Conservation (phyloP, 2,888 invertebrate species). For the Leptopilina myrica region DNA sequence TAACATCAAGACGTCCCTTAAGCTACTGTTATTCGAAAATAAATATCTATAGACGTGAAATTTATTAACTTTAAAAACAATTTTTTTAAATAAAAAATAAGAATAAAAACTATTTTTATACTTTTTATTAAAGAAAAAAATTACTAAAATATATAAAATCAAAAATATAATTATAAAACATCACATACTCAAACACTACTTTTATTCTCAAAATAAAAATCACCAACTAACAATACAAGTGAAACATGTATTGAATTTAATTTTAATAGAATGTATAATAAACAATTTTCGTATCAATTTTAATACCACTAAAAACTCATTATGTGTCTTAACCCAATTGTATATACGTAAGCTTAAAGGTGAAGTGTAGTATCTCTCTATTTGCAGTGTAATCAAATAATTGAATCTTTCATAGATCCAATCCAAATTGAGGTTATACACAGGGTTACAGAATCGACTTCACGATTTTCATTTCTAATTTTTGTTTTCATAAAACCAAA, state of each 20-base stretch:
- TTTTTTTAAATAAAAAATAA: no score
- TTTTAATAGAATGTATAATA: neutral
- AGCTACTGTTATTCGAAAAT: no score
- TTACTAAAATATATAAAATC: no score
- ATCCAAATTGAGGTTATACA: constrained; percentile 22
- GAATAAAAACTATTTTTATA: no score
- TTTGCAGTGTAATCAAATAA: constrained; percentile 37
- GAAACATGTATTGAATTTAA: neutral
- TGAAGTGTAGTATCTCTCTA: constrained; percentile 31
- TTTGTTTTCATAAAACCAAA: neutral
- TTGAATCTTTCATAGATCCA: constrained; percentile 39
- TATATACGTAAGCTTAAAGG: constrained; percentile 13
- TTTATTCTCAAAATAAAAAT: no score
- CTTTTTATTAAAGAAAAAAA: no score
- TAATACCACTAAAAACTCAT: constrained; percentile 13
- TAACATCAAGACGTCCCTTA: no score
- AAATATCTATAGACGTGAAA: no score
- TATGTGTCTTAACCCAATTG: constrained; percentile 4
- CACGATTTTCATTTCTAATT: constrained; percentile 16
- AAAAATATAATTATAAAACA: no score
- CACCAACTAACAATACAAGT: neutral
- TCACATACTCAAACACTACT: no score
- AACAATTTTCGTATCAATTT: neutral
- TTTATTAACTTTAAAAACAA: no score
- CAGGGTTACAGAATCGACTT: constrained; percentile 9